Evolutionary conservation across 2,888 invertebrate genomes (phyloP), one percentile per base, ranked within the genome.

Genomic region (Melieria crassipennis): DNA sequence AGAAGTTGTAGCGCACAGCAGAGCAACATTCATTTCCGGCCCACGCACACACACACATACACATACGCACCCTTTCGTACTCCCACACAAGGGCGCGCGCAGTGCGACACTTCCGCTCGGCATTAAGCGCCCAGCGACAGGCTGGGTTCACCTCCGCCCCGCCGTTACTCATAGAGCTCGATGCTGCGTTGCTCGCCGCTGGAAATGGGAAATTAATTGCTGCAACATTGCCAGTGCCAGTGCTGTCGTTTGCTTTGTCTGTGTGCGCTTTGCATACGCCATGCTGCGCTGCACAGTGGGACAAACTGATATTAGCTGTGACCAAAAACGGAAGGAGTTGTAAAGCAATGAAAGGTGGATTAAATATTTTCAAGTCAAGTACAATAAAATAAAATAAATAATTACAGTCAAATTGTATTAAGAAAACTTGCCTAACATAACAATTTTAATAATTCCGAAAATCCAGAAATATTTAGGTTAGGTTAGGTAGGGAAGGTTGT

Each of bases 151-250:
- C 10, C 65, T 16, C 6, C 48, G 9, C 30, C 47, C 16, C 43
- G 47, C 48, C 47, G 13, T 11, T 55, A 11, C 13, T 30, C 30
- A 30, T 30, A 3, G 30, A 3, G 30, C 13, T 43, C 30, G 13
- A 13, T 11, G n/a, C 62, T 16, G 45, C 16, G 46, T 62, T 4
- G 56, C 9, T 30, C 57, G 55, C 57, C 55, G 43, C 16, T n/a
- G 50, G 43, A 69, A 77, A 78, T 77, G 78, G 73, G 75, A 78
- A 77, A 76, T 76, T 78, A 78, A 78, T 78, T 77, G 78, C 76
- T 70, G 50, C 73, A 77, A 69, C 67, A 65, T 68, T 72, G 68
- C 75, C 43, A 57, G 60, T 63, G 16, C 45, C 64, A 63, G 9
- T 65, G 65, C n/a, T 56, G 48, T 4, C 68, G 52, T 30, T 56